Percentiles rank a stretch among this genome's conserved stretches.
Evolutionary conservation across 2,113 vertebrate species (phyloP).

Genomic region (Crocuta crocuta): DNA sequence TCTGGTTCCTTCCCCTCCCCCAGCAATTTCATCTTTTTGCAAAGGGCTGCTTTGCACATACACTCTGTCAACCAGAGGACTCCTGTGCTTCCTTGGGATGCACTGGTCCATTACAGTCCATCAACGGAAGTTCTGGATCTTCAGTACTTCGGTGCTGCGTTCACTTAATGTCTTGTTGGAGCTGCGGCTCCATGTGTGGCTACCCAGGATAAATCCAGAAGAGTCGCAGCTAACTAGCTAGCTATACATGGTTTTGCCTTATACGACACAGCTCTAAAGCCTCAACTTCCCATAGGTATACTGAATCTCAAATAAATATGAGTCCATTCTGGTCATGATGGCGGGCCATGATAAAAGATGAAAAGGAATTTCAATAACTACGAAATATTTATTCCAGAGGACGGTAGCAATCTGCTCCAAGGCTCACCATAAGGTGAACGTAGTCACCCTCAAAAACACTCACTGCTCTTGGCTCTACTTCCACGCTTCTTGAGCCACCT

Average conservation of each 20-base stretch:
- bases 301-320: neutral
- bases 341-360: neutral
- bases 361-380: neutral
- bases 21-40: neutral
- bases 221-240: neutral
- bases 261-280: neutral
- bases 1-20: neutral
- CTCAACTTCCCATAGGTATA: neutral
- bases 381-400: neutral
- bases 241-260: neutral
- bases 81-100: neutral
- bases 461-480: neutral
- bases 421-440: neutral
- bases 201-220: neutral
- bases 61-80: neutral
- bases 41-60: neutral
- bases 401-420: neutral
- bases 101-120: neutral
- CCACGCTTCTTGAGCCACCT: neutral
- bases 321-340: neutral
- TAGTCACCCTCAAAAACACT: neutral
- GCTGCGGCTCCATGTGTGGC: neutral
- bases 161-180: neutral
- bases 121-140: neutral
- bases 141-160: neutral